Percentiles rank a stretch among this genome's conserved stretches.
These are phyloP conservation scores for Copidosoma aretas DNA, from an alignment of 2,888 invertebrate genomes.

Conservation along the genomic window DNA sequence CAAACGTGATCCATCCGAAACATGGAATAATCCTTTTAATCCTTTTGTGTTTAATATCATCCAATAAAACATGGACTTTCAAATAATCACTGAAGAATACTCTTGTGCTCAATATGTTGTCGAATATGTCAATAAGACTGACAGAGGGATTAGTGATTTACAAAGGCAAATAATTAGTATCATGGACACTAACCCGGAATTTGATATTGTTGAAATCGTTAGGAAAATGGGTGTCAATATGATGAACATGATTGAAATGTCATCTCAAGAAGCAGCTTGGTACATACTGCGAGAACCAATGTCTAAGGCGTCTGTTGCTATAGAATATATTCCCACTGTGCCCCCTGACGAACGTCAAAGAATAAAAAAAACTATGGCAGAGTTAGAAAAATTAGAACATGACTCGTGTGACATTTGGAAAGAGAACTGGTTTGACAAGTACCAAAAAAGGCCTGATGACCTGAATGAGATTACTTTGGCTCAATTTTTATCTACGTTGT, in stretches of 20 bases:
- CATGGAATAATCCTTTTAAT: constrained; percentile 44
- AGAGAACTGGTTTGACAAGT: no score
- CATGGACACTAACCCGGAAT: constrained; percentile 54
- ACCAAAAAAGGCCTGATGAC: no score
- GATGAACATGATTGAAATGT: constrained; percentile 55
- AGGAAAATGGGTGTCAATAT: constrained; percentile 50
- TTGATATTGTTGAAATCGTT: constrained; percentile 50
- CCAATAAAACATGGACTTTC: constrained; percentile 43
- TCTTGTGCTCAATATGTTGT: constrained; percentile 44
- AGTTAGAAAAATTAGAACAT: no score
- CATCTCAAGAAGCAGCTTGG: constrained; percentile 62
- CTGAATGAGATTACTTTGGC: no score
- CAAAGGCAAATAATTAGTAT: constrained; percentile 41
- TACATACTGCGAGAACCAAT: no score
- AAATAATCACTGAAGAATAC: constrained; percentile 43
- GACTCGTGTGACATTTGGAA: no score
- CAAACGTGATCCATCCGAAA: constrained; percentile 41
- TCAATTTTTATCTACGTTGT: no score
- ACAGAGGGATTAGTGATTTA: constrained; percentile 40
- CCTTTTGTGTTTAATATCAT: constrained; percentile 42
- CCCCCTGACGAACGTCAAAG: no score
- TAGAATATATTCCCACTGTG: no score
- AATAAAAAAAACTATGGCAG: no score
- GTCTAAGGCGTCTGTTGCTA: no score
- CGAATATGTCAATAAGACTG: constrained; percentile 47